Conservation (phyloP, 1,140 invertebrate genomes). For the Polyergus mexicanus region DNA sequence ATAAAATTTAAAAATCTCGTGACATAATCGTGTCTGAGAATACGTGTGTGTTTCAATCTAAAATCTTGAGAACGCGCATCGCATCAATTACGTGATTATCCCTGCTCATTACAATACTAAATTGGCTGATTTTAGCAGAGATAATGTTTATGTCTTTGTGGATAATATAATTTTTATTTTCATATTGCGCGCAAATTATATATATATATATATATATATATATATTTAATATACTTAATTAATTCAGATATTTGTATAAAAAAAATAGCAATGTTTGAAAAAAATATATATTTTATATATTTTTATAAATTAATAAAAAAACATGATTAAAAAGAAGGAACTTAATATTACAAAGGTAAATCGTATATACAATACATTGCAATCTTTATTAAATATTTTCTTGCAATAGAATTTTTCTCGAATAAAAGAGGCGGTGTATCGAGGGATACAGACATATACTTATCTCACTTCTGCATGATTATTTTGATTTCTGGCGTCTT, state of each 20-base stretch:
- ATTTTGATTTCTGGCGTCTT: slow-evolving; percentile 15
- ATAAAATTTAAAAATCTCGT: slow-evolving; percentile 4
- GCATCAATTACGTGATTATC: slow-evolving; percentile 43
- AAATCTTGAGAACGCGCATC: slow-evolving; percentile 1
- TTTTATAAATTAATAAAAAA: not conserved
- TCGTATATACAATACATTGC: no score
- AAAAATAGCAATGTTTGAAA: not conserved
- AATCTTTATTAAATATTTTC: not conserved
- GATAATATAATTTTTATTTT: not conserved
- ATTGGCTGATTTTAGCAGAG: slow-evolving; percentile 36
- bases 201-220: no score
- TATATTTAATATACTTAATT: not conserved
- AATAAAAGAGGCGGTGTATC: not conserved
- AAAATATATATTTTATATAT: not conserved
- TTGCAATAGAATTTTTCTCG: not conserved
- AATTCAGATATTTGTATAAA: not conserved
- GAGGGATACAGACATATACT: not conserved
- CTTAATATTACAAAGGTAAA: not conserved
- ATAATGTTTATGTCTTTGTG: not conserved
- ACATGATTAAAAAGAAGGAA: not conserved
- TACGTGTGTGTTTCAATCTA: not conserved
- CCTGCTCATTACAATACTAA: not conserved
- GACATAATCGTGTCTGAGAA: not conserved
- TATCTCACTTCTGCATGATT: not conserved
- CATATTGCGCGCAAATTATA: not conserved